phyloP scores from a whole-genome alignment of 37 sponge, comb jelly and placozoan species.

The Geodia barretti region DNA sequence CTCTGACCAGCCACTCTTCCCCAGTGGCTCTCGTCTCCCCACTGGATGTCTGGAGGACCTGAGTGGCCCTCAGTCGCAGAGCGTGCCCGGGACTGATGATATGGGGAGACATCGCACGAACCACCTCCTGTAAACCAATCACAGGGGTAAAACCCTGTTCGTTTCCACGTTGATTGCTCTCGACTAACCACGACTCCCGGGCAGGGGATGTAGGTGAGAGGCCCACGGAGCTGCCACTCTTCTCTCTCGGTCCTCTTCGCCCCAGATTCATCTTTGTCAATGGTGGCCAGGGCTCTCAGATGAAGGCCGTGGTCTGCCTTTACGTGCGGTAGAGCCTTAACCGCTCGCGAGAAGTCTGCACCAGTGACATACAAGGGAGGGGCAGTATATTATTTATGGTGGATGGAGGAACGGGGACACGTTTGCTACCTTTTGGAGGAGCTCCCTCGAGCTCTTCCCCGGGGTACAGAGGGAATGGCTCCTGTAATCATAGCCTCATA shows the following conservation, averaged over 20 bases:
- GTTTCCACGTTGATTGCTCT: too few relatives aligned
- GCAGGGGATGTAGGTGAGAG: conserved; percentile 76
- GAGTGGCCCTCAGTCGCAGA: conserved; percentile 67
- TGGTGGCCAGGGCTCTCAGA: conserved; percentile 68
- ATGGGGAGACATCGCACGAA: conserved; percentile 40
- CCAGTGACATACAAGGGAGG: background rate
- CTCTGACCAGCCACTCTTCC: conserved; percentile 92
- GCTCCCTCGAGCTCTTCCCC: conserved; percentile 77
- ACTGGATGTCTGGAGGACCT: conserved; percentile 59
- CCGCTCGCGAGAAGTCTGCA: conserved; percentile 39
- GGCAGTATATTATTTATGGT: background rate
- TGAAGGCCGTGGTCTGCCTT: conserved; percentile 79
- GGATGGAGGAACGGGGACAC: background rate
- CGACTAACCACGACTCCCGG: conserved; percentile 74
- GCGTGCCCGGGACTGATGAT: conserved; percentile 76
- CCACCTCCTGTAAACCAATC: conserved; percentile 52
- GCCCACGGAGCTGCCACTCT: conserved; percentile 90
- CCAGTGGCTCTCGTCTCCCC: conserved; percentile 70
- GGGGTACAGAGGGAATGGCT: conserved; percentile 87
- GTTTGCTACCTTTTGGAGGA: conserved; percentile 10
- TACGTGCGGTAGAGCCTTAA: conserved; percentile 74
- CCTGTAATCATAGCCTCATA: conserved; percentile 28
- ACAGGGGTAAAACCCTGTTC: too few relatives aligned
- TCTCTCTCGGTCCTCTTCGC: conserved; percentile 56
- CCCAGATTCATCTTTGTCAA: conserved; percentile 61